A percentile compares a stretch with the other conserved stretches of the same genome.
phyloP scores from a whole-genome alignment of 2,888 invertebrate genomes.

The Zygogramma bicolorata region DNA sequence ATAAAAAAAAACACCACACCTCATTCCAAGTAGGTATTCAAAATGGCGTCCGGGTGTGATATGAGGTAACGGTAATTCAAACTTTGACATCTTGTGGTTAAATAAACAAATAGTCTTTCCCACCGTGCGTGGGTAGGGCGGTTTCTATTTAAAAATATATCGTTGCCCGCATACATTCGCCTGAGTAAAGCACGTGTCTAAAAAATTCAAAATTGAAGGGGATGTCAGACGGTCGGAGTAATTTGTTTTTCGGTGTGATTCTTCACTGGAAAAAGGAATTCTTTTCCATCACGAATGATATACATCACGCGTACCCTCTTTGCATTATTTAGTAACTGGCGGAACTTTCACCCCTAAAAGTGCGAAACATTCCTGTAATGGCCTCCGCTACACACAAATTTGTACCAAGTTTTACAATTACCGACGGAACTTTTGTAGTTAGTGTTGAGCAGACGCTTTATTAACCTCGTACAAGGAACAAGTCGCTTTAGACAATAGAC shows the following conservation, averaged over 20 bases:
- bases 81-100: too few species aligned
- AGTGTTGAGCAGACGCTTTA: constrained; percentile 60
- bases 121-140: neutral
- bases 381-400: constrained; percentile 62
- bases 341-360: constrained; percentile 62
- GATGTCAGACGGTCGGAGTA: constrained; percentile 40
- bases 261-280: constrained; percentile 58
- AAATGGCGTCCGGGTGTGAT: too few species aligned
- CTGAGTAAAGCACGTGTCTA: constrained; percentile 48
- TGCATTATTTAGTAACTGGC: constrained; percentile 63
- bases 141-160: constrained; percentile 4
- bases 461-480: constrained; percentile 55
- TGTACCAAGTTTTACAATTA: constrained; percentile 65
- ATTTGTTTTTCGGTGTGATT: constrained; percentile 56
- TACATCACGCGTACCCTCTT: constrained; percentile 60
- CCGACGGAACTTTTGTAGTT: constrained; percentile 62
- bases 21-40: too few species aligned
- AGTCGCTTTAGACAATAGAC: constrained; percentile 51
- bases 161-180: neutral
- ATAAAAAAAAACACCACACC: too few species aligned
- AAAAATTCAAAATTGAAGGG: constrained; percentile 44
- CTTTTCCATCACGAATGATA: constrained; percentile 60
- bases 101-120: neutral
- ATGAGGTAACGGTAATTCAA: too few species aligned
- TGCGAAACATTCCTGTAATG: constrained; percentile 63